phyloP scores from a whole-genome alignment of 2,113 vertebrate genomes.

The Tapirus terrestris region DNA sequence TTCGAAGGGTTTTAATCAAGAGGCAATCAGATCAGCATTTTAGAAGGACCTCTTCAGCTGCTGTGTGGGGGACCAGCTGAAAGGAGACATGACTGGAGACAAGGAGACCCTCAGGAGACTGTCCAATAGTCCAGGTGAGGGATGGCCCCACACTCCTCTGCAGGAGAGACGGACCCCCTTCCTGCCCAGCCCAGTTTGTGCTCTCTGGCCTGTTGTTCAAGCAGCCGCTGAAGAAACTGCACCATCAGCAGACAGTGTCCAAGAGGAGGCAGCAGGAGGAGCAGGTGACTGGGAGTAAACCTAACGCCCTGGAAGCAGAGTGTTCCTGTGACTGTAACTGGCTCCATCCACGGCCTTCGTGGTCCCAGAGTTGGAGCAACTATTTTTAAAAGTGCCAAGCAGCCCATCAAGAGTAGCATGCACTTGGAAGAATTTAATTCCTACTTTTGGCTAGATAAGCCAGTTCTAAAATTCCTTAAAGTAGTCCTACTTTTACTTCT shows the following conservation, averaged over 20 bases:
- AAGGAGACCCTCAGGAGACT: not conserved
- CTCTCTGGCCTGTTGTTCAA: not conserved
- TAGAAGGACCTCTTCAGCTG: not conserved
- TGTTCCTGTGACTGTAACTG: no score
- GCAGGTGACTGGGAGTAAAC: not conserved
- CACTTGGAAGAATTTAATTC: not conserved
- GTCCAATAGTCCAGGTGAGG: not conserved
- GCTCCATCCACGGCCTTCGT: no score
- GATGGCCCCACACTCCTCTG: not conserved
- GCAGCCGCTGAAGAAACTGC: not conserved
- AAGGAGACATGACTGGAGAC: not conserved
- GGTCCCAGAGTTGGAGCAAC: not conserved
- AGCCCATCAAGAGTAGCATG: not conserved
- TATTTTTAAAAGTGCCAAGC: not conserved
- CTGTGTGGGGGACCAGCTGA: not conserved
- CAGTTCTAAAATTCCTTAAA: slow-evolving; percentile 41
- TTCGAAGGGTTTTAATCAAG: not conserved
- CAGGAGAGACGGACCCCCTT: no score
- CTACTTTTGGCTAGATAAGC: not conserved
- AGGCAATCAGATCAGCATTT: not conserved
- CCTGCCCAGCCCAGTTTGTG: not conserved
- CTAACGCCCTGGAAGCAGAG: not conserved
- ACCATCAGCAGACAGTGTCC: not conserved
- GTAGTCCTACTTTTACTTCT: slow-evolving; percentile 2
- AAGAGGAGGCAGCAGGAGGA: not conserved